phyloP scores from a whole-genome alignment of 2,797 vertebrate species.

The Monodelphis domestica region DNA sequence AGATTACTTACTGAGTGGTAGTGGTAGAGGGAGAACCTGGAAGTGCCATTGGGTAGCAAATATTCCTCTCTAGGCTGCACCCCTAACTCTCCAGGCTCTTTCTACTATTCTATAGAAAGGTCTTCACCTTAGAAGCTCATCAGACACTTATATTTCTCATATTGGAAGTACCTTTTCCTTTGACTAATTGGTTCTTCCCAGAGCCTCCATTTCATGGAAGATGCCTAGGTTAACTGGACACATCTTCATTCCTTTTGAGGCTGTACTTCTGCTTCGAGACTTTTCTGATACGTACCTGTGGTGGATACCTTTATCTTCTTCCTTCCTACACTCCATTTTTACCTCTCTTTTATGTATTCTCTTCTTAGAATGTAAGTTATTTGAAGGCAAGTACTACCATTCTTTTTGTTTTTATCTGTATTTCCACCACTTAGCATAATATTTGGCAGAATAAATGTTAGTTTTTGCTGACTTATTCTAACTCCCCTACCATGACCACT shows the following conservation, averaged over 20 bases:
- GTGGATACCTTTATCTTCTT: background rate
- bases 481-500: background rate
- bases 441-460: background rate
- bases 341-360: too few relatives aligned
- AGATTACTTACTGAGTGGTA: background rate
- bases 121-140: background rate
- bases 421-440: background rate
- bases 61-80: background rate
- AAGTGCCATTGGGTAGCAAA: background rate
- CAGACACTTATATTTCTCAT: background rate
- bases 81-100: background rate
- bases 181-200: background rate
- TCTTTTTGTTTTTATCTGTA: background rate
- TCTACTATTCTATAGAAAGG: background rate
- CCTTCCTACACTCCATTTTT: background rate
- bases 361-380: too few relatives aligned
- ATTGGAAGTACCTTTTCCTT: background rate
- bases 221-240: background rate
- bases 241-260: background rate
- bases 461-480: background rate
- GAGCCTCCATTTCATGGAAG: background rate
- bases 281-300: background rate
- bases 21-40: background rate
- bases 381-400: background rate
- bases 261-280: background rate